Conservation (phyloP, 2,113 vertebrate genomes). For the Pituophis catenifer region DNA sequence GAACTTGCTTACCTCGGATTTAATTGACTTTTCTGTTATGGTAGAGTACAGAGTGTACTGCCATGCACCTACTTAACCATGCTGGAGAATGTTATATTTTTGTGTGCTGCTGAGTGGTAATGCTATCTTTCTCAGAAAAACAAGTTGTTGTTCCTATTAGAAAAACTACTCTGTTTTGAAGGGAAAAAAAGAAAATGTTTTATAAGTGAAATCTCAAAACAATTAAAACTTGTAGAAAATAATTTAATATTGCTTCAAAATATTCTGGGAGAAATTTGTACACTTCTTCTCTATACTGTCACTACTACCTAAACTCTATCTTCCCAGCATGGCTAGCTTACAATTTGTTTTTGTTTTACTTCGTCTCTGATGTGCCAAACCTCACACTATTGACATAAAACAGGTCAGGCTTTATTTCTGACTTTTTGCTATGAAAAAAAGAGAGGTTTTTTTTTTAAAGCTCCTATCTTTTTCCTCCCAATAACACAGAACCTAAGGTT, state of each 20-base stretch:
- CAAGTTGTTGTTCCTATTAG: background rate
- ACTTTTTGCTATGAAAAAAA: conserved; percentile 42
- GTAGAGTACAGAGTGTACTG: conserved; percentile 23
- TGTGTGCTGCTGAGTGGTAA: conserved; percentile 27
- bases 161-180: background rate
- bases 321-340: conserved; percentile 17
- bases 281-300: background rate
- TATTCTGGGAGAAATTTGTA: conserved; percentile 23
- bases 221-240: conserved; percentile 39
- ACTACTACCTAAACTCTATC: background rate
- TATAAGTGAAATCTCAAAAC: conserved; percentile 46
- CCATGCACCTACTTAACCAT: conserved; percentile 25
- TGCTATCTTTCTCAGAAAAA: conserved; percentile 1
- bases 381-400: background rate
- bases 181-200: conserved; percentile 12
- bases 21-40: conserved; percentile 10
- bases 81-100: conserved; percentile 26
- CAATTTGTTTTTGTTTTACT: conserved; percentile 35
- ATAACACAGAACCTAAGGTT: background rate
- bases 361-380: background rate
- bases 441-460: background rate
- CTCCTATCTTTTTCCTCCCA: background rate
- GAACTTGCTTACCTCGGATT: background rate
- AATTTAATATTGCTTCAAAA: conserved; percentile 1
- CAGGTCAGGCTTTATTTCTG: conserved; percentile 16